Evolutionary conservation across 2,888 invertebrate genomes (phyloP), one percentile per base, ranked within the genome.

Genomic region (Panorpa germanica): DNA sequence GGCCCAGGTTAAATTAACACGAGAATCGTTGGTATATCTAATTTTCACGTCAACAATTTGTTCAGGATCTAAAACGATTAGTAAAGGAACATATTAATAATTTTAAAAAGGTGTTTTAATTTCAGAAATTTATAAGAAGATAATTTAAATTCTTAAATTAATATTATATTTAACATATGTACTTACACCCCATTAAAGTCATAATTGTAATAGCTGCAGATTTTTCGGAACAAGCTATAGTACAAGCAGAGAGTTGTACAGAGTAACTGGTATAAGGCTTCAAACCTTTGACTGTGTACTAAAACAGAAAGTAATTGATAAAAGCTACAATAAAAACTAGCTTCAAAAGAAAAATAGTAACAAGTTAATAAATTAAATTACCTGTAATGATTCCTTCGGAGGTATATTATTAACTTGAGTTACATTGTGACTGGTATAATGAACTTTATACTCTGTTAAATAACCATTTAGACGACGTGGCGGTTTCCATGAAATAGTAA

Each of bases 401-500:
- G 46, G 7, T 42, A 37, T 34, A 44, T 46, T 36, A 49, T 48
- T 37, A 45, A 47, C 33, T 47, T 47, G 33, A 17, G 32, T 7
- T 20, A 27, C 10, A 33, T 42, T 41, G 36, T 50, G 44, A 33
- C 42, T 40, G 16, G 39, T 56, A 43, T 61, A 60, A 26, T 59
- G 54, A 29, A 80, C 58, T 3, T 59, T 52, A 51, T 78, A 82
- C 40, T 65, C 62, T 18, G 63, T 61, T 32, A 81, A 57, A 14
- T 65, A 56, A 2, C 82, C 81, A 53, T 82, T 82, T 45, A 62
- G 61, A 12, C 59, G 54, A 4, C 48, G 37, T 3, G 81, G 81
- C 21, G 67, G 61, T 37, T 60, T 49, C 76, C 80, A 81, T 22
- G 58, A 55, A 27, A 81, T 50, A 6, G 55, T 47, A 33, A 76